phyloP scores from a whole-genome alignment of 2,888 invertebrate genomes.

The Eudasyphora cyanicolor region DNA sequence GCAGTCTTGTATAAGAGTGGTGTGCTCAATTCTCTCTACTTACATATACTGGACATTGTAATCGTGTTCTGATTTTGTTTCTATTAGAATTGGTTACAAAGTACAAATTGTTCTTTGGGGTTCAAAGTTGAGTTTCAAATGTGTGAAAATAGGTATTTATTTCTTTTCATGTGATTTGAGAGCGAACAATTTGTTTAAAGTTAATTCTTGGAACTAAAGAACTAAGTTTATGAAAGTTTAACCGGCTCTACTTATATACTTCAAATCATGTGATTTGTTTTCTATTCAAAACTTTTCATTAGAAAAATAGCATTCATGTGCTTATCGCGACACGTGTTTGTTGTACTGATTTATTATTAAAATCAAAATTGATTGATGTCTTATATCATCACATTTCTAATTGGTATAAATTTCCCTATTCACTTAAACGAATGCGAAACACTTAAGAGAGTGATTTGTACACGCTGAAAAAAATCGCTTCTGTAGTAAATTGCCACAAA shows the following conservation, averaged over 20 bases:
- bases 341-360: too few relatives aligned
- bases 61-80: neutral
- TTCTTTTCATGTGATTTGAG: too few relatives aligned
- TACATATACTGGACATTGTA: neutral
- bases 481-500: too few relatives aligned
- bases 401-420: neutral
- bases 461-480: too few relatives aligned
- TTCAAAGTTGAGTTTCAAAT: neutral
- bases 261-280: neutral
- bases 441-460: too few relatives aligned
- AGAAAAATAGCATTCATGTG: neutral
- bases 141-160: too few relatives aligned
- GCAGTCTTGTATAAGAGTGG: too few relatives aligned
- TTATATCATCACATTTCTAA: neutral
- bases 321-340: neutral
- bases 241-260: too few relatives aligned
- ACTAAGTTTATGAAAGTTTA: too few relatives aligned
- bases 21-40: too few relatives aligned
- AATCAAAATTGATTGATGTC: neutral
- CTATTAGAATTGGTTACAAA: neutral
- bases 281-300: too few relatives aligned
- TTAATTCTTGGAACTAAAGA: neutral
- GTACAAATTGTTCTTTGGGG: neutral
- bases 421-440: neutral
- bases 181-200: neutral